A percentile compares a stretch with the other conserved stretches of the same genome.
These are phyloP conservation scores for Phacellophora camtschatica DNA, from an alignment of 30 jellyfish, hydroid and myxozoan species.

Conservation along the genomic window DNA sequence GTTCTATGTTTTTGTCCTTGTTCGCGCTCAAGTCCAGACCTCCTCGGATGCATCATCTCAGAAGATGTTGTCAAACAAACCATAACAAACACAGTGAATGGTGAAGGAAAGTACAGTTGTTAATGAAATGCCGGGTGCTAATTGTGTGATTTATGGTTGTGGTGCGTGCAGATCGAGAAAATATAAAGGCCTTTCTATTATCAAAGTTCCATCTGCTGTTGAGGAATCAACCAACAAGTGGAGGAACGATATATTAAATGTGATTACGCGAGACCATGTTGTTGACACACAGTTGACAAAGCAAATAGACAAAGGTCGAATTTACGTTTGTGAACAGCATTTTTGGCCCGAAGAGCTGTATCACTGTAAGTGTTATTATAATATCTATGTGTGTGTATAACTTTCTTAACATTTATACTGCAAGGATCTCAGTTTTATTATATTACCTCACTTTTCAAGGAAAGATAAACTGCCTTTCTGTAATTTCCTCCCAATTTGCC, in stretches of 20 bases:
- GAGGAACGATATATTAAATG: background rate
- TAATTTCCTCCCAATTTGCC: no score
- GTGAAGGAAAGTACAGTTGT: background rate
- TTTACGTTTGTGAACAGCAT: conserved; percentile 63
- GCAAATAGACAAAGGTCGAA: conserved; percentile 28
- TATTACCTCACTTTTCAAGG: no score
- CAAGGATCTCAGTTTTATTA: no score
- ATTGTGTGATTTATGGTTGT: background rate
- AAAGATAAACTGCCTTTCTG: no score
- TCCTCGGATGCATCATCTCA: background rate
- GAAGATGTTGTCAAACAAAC: no score
- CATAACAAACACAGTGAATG: no score
- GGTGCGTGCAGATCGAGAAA: background rate
- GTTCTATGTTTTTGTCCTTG: background rate
- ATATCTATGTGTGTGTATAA: no score
- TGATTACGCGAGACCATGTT: conserved; percentile 61
- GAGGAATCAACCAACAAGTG: conserved; percentile 7
- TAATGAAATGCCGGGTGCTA: background rate
- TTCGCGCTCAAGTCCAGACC: background rate
- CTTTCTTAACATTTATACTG: no score
- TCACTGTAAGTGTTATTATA: conserved; percentile 11
- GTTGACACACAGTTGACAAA: conserved; percentile 26
- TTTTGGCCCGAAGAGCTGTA: conserved; percentile 10
- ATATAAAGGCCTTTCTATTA: background rate
- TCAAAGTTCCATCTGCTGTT: conserved; percentile 25